Evolutionary conservation across 2,113 vertebrate species (phyloP), one percentile per base, ranked within the genome.

Genomic region (zebrafish (Danio rerio)): DNA sequence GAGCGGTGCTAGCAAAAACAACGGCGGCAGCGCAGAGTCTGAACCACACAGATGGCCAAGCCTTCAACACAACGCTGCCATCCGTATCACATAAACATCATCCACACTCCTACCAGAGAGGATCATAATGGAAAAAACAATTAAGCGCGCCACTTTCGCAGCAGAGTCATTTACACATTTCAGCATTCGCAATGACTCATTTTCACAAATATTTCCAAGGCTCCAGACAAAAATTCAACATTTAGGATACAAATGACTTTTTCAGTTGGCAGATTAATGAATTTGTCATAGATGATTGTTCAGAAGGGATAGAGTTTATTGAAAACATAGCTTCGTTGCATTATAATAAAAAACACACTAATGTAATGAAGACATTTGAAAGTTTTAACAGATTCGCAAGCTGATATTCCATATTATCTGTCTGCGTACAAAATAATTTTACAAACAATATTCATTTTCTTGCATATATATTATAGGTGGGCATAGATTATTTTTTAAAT

Each of bases 91-190:
- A 88, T 87, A 86, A 82, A 84, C 89, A 89, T 88, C 89, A 89
- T 89, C 91, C 66, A 53, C 49, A 63, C 43, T 58, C 89, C 91
- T 78, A 49, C n/a, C 21, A 55, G 52, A 73, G 78, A 84, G 86
- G 76, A 70, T 85, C 62, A 65, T 87, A 85, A 91, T 90, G 87
- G 92, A 90, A 88, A 86, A 87, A 89, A 90, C 87, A 92, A 90
- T 92, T 89, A 92, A 87, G 82, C 59, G 81, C 56, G 89, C 81
- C 87, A 74, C 69, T 84, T 85, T 86, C 72, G 70, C 81, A 89
- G 88, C 82, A 45, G 72, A 88, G 81, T 84, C 12, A 88, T 89
- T 88, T 84, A 87, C 82, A 85, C 76, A 77, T 77, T 62, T 61
- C 80, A 66, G 78, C 50, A 21, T 70, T 71, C 72, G 83, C 73